A percentile compares a stretch with the other conserved stretches of the same genome.
Evolutionary conservation across 2,888 invertebrate species (phyloP).

Genomic region (Trichacis sp.): DNA sequence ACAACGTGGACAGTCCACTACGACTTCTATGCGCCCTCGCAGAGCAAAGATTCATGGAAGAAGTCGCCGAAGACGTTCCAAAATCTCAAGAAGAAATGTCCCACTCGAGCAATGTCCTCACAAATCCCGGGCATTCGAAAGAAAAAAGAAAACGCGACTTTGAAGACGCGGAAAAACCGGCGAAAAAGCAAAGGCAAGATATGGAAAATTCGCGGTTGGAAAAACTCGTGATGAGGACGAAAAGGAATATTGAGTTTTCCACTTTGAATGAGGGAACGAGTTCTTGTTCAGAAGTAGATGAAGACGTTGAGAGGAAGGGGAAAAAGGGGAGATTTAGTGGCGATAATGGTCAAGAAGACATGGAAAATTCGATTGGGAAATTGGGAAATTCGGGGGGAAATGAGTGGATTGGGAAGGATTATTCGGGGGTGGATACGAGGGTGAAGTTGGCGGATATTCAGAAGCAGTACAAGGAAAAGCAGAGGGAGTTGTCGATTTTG

Average conservation of each 20-base stretch:
- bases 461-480: conserved; percentile 85
- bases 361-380: conserved; percentile 59
- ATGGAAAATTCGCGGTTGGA: conserved; percentile 25
- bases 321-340: conserved; percentile 44
- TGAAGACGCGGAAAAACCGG: conserved; percentile 21
- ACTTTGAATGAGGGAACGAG: conserved; percentile 9
- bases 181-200: conserved; percentile 14
- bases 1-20: conserved; percentile 70
- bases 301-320: conserved; percentile 30
- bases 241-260: conserved; percentile 45
- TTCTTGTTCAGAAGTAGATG: conserved; percentile 24
- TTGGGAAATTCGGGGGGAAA: conserved; percentile 51
- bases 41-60: conserved; percentile 85
- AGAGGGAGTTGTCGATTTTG: conserved; percentile 82
- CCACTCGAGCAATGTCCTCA: conserved; percentile 50
- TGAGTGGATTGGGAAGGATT: conserved; percentile 73
- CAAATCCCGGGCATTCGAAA: conserved; percentile 50
- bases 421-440: conserved; percentile 86
- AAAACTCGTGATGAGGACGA: conserved; percentile 42
- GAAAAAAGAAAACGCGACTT: conserved; percentile 49
- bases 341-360: conserved; percentile 51
- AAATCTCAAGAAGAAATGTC: conserved; percentile 54
- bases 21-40: conserved; percentile 86
- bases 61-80: conserved; percentile 71
- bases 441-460: conserved; percentile 85